A percentile compares a stretch with the other conserved stretches of the same genome.
Evolutionary conservation across 1,140 invertebrate genomes (phyloP).

Genomic region (Sinella curviseta): DNA sequence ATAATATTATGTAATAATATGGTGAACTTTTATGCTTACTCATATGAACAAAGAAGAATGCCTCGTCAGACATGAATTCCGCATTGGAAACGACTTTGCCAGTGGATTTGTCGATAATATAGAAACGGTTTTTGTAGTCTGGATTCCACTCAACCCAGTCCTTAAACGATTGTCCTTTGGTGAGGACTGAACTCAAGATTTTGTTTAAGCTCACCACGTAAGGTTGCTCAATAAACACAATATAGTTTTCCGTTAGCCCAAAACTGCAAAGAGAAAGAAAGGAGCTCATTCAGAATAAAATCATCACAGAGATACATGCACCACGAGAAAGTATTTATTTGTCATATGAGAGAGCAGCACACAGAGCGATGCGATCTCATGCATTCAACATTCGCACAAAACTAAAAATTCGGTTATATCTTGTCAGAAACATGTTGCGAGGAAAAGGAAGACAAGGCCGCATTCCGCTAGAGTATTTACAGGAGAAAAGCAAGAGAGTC

Average conservation of each 20-base stretch:
- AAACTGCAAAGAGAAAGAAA: slow-evolving; percentile 54
- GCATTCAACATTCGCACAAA: no score
- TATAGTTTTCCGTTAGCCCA: slow-evolving; percentile 59
- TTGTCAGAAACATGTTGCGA: no score
- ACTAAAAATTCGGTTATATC: no score
- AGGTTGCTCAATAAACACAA: slow-evolving; percentile 60
- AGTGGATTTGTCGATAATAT: slow-evolving; percentile 56
- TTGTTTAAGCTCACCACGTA: slow-evolving; percentile 27
- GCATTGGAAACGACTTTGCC: slow-evolving; percentile 54
- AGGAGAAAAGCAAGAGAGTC: no score
- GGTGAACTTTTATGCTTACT: background rate
- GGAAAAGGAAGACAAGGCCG: no score
- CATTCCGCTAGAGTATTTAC: no score
- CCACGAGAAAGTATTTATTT: no score
- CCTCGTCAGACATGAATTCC: slow-evolving; percentile 54
- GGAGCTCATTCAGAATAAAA: no score
- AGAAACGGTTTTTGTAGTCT: slow-evolving; percentile 50
- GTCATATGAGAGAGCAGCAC: no score
- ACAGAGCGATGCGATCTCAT: no score
- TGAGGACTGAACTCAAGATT: slow-evolving; percentile 9
- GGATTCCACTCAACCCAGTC: slow-evolving; percentile 55
- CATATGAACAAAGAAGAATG: slow-evolving; percentile 61
- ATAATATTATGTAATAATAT: background rate
- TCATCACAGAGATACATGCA: no score
- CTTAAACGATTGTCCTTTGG: slow-evolving; percentile 11